Evolutionary conservation across 2,888 invertebrate species (phyloP).

Genomic region (Temnothorax rugatulus): DNA sequence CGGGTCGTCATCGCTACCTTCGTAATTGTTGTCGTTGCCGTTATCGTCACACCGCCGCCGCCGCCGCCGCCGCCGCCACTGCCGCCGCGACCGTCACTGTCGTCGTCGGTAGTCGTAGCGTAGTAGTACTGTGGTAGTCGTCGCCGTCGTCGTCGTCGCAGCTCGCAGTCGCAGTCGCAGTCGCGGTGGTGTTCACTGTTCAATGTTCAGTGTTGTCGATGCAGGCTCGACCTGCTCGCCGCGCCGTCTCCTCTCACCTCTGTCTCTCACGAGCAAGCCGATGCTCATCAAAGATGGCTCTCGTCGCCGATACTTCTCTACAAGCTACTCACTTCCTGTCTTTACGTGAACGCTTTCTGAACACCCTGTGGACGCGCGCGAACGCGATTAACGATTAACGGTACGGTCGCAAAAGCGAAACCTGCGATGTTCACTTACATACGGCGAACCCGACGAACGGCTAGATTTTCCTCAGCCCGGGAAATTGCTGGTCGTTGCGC

Average conservation of each 20-base stretch:
- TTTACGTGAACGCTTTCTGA: constrained; percentile 74
- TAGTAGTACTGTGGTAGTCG: not conserved
- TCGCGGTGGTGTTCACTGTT: too few relatives aligned
- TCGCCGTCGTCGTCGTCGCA: not conserved
- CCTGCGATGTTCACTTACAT: constrained; percentile 69
- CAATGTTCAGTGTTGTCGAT: constrained; percentile 39
- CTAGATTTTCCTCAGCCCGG: constrained; percentile 64
- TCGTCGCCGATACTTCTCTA: constrained; percentile 71
- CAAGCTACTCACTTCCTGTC: constrained; percentile 76
- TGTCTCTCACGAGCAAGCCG: constrained; percentile 78
- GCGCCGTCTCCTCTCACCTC: constrained; percentile 66
- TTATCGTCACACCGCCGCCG: not conserved
- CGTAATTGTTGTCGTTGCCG: not conserved
- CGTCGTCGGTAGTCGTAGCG: too few relatives aligned
- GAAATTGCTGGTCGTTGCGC: constrained; percentile 72
- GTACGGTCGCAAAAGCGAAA: constrained; percentile 57
- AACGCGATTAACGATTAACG: constrained; percentile 60
- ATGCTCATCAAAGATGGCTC: constrained; percentile 81
- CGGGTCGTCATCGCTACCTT: not conserved
- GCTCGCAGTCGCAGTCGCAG: too few relatives aligned
- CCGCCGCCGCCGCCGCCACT: too few relatives aligned
- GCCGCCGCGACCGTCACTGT: not conserved
- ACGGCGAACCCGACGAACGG: constrained; percentile 62
- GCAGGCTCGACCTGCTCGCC: constrained; percentile 51
- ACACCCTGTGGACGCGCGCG: constrained; percentile 70